phyloP scores from a whole-genome alignment of 1,140 invertebrate genomes.

The Trichonephila clavipes region DNA sequence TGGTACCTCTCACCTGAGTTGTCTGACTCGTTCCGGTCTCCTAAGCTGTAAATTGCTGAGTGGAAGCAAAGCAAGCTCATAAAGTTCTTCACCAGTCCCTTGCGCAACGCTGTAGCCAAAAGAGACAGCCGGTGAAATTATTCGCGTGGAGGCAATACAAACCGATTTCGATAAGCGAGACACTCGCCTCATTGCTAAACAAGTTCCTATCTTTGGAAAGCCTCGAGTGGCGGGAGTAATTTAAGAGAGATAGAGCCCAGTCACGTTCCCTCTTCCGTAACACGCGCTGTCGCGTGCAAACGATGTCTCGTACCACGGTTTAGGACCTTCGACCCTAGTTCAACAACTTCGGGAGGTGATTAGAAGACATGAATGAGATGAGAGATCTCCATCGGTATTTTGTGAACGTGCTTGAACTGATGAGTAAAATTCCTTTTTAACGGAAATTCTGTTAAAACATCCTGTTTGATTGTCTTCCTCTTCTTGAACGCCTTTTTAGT shows the following conservation, averaged over 20 bases:
- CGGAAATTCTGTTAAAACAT: no score
- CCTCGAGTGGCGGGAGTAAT: neutral
- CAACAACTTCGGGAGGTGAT: neutral
- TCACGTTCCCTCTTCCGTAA: neutral
- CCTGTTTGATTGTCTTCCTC: no score
- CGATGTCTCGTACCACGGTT: neutral
- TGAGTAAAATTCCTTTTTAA: no score
- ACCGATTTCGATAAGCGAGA: neutral
- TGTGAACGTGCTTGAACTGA: no score
- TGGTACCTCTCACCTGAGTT: neutral
- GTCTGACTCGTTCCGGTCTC: neutral
- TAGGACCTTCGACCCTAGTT: neutral
- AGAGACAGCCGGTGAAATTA: neutral
- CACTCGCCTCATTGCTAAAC: neutral
- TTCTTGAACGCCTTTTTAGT: no score
- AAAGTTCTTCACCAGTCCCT: neutral
- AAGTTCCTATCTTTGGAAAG: neutral
- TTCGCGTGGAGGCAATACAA: neutral
- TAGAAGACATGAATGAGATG: neutral
- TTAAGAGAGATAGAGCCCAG: neutral
- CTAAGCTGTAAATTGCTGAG: neutral
- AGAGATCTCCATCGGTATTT: neutral
- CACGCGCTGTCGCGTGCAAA: slow-evolving; percentile 31
- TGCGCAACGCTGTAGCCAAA: neutral
- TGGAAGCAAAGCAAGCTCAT: neutral